A percentile compares a stretch with the other conserved stretches of the same genome.
phyloP scores from a whole-genome alignment of 1,140 invertebrate species.

The Aphaenogaster floridana region DNA sequence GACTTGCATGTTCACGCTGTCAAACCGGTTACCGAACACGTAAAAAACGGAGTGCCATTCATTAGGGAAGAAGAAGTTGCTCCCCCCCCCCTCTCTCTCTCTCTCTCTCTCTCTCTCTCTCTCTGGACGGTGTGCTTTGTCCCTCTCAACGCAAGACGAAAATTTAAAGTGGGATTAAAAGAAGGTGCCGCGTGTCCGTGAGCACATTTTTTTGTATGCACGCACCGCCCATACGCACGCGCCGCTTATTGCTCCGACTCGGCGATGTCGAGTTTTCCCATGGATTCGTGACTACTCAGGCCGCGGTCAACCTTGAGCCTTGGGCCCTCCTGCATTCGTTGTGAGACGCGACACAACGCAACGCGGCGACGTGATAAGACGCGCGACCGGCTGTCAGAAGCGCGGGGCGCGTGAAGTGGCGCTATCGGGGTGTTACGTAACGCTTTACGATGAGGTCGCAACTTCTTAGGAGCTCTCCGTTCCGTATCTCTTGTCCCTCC shows the following conservation, averaged over 20 bases:
- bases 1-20: too few relatives aligned
- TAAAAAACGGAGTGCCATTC: too few relatives aligned
- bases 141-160: too few relatives aligned
- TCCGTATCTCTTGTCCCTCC: not conserved
- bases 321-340: not conserved
- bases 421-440: constrained; percentile 55
- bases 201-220: too few relatives aligned
- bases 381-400: constrained; percentile 6
- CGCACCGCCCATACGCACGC: not conserved
- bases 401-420: constrained; percentile 1
- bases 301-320: constrained; percentile 28
- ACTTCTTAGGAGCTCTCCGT: constrained; percentile 6
- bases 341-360: not conserved
- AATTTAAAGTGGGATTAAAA: too few relatives aligned
- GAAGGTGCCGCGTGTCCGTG: too few relatives aligned
- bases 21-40: too few relatives aligned
- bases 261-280: not conserved
- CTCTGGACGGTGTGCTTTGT: too few relatives aligned
- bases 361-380: constrained; percentile 25
- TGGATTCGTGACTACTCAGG: not conserved
- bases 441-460: constrained; percentile 42
- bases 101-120: too few relatives aligned
- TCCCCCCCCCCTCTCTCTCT: too few relatives aligned
- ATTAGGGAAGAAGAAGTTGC: too few relatives aligned
- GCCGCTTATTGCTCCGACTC: not conserved